These are phyloP conservation scores for Cheilosia urbana DNA, from an alignment of 2,888 invertebrate genomes.

Conservation along the genomic window DNA sequence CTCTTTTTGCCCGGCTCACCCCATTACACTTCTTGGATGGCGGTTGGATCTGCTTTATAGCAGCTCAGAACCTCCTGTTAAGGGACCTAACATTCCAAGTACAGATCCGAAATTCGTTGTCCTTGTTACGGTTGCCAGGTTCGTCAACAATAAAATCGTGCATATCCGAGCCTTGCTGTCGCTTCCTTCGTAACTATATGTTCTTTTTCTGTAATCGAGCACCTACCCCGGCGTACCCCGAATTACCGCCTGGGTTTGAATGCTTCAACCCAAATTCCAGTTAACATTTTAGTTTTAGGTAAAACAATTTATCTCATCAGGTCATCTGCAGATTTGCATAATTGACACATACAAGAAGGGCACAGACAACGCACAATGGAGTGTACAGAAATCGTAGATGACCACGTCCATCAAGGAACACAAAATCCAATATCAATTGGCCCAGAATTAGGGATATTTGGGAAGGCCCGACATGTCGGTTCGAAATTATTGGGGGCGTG, in stretches of 20 bases:
- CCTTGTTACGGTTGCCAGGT: too few species aligned
- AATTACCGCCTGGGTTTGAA: background rate
- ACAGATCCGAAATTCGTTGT: too few species aligned
- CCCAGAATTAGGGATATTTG: constrained; percentile 42
- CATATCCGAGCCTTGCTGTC: too few species aligned
- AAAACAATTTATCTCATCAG: constrained; percentile 37
- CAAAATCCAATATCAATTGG: constrained; percentile 48
- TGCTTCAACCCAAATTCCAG: background rate
- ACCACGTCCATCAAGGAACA: constrained; percentile 16
- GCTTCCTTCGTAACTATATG: too few species aligned
- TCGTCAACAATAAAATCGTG: too few species aligned
- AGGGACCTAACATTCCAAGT: too few species aligned
- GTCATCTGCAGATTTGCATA: constrained; percentile 55
- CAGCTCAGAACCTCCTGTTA: too few species aligned
- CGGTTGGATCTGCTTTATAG: too few species aligned
- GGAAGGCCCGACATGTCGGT: constrained; percentile 21
- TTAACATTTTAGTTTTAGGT: background rate
- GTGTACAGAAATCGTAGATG: background rate
- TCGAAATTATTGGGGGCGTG: constrained; percentile 68
- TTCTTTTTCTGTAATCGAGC: too few species aligned
- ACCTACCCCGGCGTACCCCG: too few species aligned
- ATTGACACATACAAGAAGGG: constrained; percentile 2
- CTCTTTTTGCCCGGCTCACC: too few species aligned
- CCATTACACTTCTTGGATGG: too few species aligned
- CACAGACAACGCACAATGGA: background rate